These are phyloP conservation scores for Neoaliturus tenellus DNA, from an alignment of 2,888 invertebrate species.

Conservation along the genomic window DNA sequence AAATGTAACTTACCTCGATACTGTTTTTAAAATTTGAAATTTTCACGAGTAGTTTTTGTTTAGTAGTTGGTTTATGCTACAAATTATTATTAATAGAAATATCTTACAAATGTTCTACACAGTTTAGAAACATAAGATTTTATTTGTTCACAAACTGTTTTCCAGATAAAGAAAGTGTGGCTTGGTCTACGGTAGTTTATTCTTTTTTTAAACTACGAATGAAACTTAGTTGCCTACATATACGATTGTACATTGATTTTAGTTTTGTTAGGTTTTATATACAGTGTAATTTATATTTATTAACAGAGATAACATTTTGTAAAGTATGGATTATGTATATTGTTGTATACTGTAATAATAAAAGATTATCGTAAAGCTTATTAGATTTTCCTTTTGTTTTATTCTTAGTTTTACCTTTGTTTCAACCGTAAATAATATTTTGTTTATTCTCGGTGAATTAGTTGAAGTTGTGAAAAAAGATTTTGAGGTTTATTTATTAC, in stretches of 20 bases:
- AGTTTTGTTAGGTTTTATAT: conserved; percentile 27
- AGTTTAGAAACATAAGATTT: not conserved
- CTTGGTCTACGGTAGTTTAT: not conserved
- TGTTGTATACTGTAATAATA: conserved; percentile 40
- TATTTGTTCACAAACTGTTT: not conserved
- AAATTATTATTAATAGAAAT: too few relatives aligned
- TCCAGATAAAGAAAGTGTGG: not conserved
- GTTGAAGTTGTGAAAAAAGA: too few relatives aligned
- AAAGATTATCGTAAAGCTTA: not conserved
- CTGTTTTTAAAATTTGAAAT: too few relatives aligned
- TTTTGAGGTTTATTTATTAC: too few relatives aligned
- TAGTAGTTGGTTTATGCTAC: too few relatives aligned
- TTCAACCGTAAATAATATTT: too few relatives aligned
- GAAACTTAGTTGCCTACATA: not conserved
- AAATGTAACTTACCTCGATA: too few relatives aligned
- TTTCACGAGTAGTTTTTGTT: too few relatives aligned
- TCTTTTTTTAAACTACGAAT: not conserved
- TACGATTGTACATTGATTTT: conserved; percentile 24
- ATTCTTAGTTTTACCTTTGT: not conserved
- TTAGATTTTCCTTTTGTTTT: too few relatives aligned
- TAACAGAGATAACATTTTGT: conserved; percentile 26
- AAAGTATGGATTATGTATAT: conserved; percentile 32
- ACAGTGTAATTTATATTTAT: conserved; percentile 37
- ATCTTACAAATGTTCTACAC: too few relatives aligned
- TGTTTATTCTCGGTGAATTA: too few relatives aligned